Base-by-base conservation (phyloP, 2,888 invertebrate genomes). In the Taphrorychus bicolor region DNA sequence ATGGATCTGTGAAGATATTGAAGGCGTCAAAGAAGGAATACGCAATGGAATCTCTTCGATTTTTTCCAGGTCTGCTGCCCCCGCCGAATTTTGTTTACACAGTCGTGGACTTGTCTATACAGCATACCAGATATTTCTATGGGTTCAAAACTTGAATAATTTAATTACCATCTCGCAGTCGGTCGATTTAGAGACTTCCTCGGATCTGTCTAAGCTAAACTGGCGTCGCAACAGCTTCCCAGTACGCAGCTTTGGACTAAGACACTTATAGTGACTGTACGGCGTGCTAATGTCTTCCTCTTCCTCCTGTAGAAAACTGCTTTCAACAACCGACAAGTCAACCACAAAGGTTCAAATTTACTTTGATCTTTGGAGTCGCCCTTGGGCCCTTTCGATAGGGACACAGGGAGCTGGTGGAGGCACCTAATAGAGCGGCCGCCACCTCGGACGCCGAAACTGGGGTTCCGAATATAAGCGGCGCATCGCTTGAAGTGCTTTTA, bases 221-320 rank as follows among this genome's bases (percentile, higher is more conserved):
- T 91, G 90, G 48, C 90, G 84, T 59, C 87, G 84, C 48, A 89
- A 81, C 70, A 89, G 72, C 67, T 82, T 82, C 3, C 81, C 81
- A 7, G 61, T 66, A 52, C 79, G 72, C 58, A 82, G 78, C 64
- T 88, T 89, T 5, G 89, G 89, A 75, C 89, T 88, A 18, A 89
- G 83, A 77, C 89, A 91, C 79, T 89, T 87, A 81, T 91, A 92
- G 73, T 91, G 89, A 77, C 89, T 89, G 80, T 91, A 92, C 2
- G 91, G 90, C 0, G 89, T 88, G 78, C 91, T 90, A 52, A 90
- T 84, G 76, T 91, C 91, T 74, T 85, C 85, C 73, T 86, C 85
- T 57, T 86, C 84, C 40, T 70, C 70, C 70, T 66, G 40, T 24
- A 70, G 52, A 22, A n/a, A n/a, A 5, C 45, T 21, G 9, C 17